These are phyloP conservation scores for Anolis sagrei DNA, from an alignment of 2,113 vertebrate species.

Conservation along the genomic window DNA sequence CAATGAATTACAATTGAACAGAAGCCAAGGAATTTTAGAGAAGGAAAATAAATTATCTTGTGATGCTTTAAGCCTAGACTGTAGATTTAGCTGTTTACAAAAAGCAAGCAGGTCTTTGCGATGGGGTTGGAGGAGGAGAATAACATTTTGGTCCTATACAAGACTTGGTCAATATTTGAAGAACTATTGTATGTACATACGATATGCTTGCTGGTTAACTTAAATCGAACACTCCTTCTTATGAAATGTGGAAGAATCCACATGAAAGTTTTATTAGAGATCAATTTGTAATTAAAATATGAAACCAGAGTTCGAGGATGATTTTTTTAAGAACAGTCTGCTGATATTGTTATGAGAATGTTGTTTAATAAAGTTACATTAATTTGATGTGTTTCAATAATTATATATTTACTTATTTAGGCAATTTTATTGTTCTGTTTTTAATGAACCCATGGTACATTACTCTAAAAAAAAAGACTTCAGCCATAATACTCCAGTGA, in stretches of 20 bases:
- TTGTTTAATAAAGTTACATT: constrained; percentile 1
- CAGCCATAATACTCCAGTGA: neutral
- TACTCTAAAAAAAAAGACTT: neutral
- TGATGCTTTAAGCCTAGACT: constrained; percentile 26
- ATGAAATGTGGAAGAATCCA: constrained; percentile 14
- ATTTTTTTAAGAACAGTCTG: neutral
- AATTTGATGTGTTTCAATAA: neutral
- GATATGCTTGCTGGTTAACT: neutral
- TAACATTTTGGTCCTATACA: constrained; percentile 24
- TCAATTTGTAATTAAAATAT: constrained; percentile 12
- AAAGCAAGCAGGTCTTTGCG: constrained; percentile 51
- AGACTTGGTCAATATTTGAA: neutral
- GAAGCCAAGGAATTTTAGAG: constrained; percentile 39
- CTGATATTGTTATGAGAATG: neutral
- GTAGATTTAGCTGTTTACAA: constrained; percentile 30
- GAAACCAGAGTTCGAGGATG: neutral
- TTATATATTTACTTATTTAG: neutral
- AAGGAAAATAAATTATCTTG: constrained; percentile 50
- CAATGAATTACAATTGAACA: constrained; percentile 44
- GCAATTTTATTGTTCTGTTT: neutral
- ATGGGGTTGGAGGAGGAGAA: constrained; percentile 32
- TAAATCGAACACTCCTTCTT: constrained; percentile 22
- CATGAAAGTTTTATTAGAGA: neutral
- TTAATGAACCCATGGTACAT: neutral
- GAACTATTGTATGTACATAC: constrained; percentile 23